These are phyloP conservation scores for Andricus grossulariae DNA, from an alignment of 1,140 invertebrate genomes.

Conservation along the genomic window DNA sequence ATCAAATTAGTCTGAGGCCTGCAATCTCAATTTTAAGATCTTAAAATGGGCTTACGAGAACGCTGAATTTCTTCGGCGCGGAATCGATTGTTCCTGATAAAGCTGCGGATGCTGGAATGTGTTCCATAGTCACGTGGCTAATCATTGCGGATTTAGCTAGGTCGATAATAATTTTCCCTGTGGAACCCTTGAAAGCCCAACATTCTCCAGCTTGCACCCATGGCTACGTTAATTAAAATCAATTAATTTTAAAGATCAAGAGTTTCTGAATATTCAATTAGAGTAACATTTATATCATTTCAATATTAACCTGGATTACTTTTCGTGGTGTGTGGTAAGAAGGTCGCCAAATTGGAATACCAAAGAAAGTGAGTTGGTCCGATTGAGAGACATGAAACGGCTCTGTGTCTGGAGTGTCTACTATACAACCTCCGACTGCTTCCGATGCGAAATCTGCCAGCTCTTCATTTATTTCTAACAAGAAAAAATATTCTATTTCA, in stretches of 20 bases:
- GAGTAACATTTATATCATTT: background rate
- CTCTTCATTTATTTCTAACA: constrained; percentile 35
- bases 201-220: constrained; percentile 87
- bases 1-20: too few relatives aligned
- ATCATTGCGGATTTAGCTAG: constrained; percentile 55
- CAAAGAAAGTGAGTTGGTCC: constrained; percentile 54
- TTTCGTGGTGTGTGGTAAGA: constrained; percentile 60
- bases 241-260: constrained; percentile 13
- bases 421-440: constrained; percentile 58
- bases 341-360: constrained; percentile 61
- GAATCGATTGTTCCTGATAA: constrained; percentile 90
- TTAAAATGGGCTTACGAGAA: constrained; percentile 79
- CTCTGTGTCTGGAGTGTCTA: constrained; percentile 62
- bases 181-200: constrained; percentile 95
- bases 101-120: constrained; percentile 85
- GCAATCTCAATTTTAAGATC: too few relatives aligned
- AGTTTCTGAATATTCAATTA: background rate
- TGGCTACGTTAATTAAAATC: constrained; percentile 43
- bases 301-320: constrained; percentile 59
- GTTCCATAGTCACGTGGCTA: constrained; percentile 91
- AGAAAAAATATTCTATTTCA: constrained; percentile 9
- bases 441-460: constrained; percentile 67
- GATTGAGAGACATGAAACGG: constrained; percentile 47
- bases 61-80: constrained; percentile 91
- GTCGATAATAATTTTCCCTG: constrained; percentile 77